Evolutionary conservation across 2,113 vertebrate species (phyloP).

Genomic region (Passer montanus): DNA sequence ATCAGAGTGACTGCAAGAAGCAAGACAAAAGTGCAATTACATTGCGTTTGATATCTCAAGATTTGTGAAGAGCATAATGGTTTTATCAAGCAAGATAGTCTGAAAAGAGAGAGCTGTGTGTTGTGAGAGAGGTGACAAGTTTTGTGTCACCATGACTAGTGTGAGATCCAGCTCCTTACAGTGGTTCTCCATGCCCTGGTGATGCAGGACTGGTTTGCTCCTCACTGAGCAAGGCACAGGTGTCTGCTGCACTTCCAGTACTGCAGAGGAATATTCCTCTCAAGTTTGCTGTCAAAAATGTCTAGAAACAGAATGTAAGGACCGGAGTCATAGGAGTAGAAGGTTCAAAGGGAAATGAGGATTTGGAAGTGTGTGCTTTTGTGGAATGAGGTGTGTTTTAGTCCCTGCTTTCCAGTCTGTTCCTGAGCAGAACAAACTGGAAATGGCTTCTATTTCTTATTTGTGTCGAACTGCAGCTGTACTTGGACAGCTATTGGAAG

Average conservation of each 20-base stretch:
- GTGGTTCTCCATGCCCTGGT: fast-evolving
- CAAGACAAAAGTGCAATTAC: not conserved
- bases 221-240: not conserved
- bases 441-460: not conserved
- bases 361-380: not conserved
- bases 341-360: not conserved
- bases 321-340: not conserved
- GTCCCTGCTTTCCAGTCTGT: not conserved
- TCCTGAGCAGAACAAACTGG: not conserved
- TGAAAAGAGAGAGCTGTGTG: not conserved
- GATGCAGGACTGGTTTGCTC: not conserved
- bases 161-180: fast-evolving
- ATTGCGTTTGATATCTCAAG: not conserved
- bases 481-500: not conserved
- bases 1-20: not conserved
- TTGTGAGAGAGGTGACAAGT: not conserved
- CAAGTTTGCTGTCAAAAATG: not conserved
- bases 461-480: not conserved
- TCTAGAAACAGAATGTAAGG: not conserved
- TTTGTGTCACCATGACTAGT: not conserved
- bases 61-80: not conserved
- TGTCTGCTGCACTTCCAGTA: not conserved
- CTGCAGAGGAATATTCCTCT: not conserved
- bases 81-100: not conserved
- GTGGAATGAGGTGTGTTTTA: not conserved